A percentile compares a stretch with the other conserved stretches of the same genome.
Evolutionary conservation across 2,888 invertebrate species (phyloP).

Genomic region (Dryadula phaetusa): DNA sequence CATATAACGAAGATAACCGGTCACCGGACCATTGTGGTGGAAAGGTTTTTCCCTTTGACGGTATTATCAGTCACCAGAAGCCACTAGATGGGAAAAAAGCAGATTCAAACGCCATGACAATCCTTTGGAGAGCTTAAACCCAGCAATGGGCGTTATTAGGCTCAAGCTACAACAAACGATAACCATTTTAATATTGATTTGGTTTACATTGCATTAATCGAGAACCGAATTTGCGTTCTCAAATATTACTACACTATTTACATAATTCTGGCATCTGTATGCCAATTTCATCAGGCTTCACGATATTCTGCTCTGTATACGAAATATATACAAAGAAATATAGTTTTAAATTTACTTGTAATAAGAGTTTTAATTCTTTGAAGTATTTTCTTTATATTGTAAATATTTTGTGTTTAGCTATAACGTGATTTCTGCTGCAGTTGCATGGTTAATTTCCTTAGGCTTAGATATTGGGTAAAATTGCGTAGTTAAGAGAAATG

Average conservation of each 20-base stretch:
- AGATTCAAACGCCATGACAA: too few relatives aligned
- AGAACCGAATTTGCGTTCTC: constrained; percentile 23
- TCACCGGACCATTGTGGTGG: too few relatives aligned
- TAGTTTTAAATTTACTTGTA: not conserved
- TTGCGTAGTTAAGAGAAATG: too few relatives aligned
- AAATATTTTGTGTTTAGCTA: not conserved
- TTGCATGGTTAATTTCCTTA: constrained; percentile 41
- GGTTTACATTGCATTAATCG: not conserved
- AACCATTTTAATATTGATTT: constrained; percentile 3
- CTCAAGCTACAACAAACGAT: not conserved
- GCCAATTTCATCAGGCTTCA: constrained; percentile 46
- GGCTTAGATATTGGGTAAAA: constrained; percentile 40
- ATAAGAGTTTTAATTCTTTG: not conserved
- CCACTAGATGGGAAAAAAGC: too few relatives aligned
- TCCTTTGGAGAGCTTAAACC: too few relatives aligned
- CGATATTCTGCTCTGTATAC: constrained; percentile 16
- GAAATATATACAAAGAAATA: constrained; percentile 7
- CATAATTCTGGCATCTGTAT: constrained; percentile 46
- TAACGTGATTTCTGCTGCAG: constrained; percentile 43
- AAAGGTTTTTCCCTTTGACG: too few relatives aligned
- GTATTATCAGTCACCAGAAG: too few relatives aligned
- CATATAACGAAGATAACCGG: too few relatives aligned
- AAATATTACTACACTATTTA: constrained; percentile 37
- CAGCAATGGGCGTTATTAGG: too few relatives aligned
- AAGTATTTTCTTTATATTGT: not conserved